Base-by-base conservation (phyloP, 2,113 vertebrate genomes). In the Piaya cayana region DNA sequence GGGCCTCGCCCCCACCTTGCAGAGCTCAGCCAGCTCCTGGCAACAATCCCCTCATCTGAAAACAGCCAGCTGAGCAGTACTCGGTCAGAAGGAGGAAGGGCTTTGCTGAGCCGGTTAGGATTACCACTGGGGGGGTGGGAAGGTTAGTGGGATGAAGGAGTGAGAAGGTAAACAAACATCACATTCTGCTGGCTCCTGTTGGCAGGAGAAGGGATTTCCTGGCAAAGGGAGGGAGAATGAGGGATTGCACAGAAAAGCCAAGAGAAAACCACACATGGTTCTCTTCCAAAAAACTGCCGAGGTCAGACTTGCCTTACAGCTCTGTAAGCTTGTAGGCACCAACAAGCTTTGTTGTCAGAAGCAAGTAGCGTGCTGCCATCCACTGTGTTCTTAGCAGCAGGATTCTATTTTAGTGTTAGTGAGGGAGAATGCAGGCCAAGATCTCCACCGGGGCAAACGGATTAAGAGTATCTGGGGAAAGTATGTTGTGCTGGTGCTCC, bases 121-220 rank as follows among this genome's bases (percentile, higher is more conserved):
- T 95, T 83, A 92, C 82, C 75, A 1, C 62, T 29, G 11, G 39
- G 75, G 75, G 62, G 76, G 72, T 72, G 93, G 90, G 82, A 92
- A 91, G 71, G 86, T 94, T 89, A 77, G 83, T 56, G 85, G 86
- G 92, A 89, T 79, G 93, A 87, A 86, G 37, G 84, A 95, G 93
- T 82, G 96, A 96, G 84, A 96, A 92, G 65, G 86, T 87, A 96
- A 96, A 96, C 87, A 95, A 96, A 94, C 91, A 95, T 74, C 63
- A 77, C 81, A 95, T 92, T 94, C 91, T 52, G 25, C 81, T 17
- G 50, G 75, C 70, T 94, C 83, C 91, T 52, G 64, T 18, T 89
- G 83, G 95, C 92, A 89, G 82, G n/a, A 85, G 81, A 84, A 86
- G 71, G 50, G 94, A 92, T 90, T 92, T 95, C 71, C 89, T 79